A percentile compares a stretch with the other conserved stretches of the same genome.
phyloP scores from a whole-genome alignment of 2,888 invertebrate species.

The Stenichneumon culpator region DNA sequence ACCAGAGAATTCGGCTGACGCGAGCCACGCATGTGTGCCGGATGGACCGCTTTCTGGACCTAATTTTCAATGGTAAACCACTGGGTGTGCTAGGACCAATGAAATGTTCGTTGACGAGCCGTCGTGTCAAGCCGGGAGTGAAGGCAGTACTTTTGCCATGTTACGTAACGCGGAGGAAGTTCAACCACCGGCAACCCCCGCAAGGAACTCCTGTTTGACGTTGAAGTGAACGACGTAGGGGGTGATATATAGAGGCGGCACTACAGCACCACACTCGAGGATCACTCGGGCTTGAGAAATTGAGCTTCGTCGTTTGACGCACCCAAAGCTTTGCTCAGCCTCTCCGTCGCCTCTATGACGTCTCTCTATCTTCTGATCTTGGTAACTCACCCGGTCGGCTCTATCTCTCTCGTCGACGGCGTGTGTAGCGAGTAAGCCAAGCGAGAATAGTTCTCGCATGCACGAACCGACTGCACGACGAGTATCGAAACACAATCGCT shows the following conservation, averaged over 20 bases:
- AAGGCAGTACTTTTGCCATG: constrained; percentile 70
- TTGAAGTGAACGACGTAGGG: constrained; percentile 54
- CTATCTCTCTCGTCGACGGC: constrained; percentile 12
- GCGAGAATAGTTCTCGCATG: constrained; percentile 13
- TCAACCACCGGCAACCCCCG: constrained; percentile 13
- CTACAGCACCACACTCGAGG: constrained; percentile 49
- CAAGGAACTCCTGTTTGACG: constrained; percentile 65
- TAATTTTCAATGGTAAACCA: constrained; percentile 4
- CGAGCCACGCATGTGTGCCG: background rate
- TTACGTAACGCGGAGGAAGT: constrained; percentile 24
- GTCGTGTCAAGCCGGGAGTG: background rate
- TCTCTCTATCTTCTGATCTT: constrained; percentile 10
- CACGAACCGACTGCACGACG: background rate
- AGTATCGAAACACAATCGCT: constrained; percentile 7
- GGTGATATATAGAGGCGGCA: constrained; percentile 18
- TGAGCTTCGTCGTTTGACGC: constrained; percentile 72
- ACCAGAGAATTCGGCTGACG: background rate
- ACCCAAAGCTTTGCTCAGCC: constrained; percentile 42
- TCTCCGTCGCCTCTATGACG: background rate
- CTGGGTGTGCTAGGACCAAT: background rate
- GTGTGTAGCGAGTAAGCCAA: background rate
- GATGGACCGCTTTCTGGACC: background rate
- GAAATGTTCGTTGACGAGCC: background rate
- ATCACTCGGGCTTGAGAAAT: constrained; percentile 70
- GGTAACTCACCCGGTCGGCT: background rate